Evolutionary conservation across 2,888 invertebrate species (phyloP), one percentile per base, ranked within the genome.

Genomic region (Rhodophaea formosa): DNA sequence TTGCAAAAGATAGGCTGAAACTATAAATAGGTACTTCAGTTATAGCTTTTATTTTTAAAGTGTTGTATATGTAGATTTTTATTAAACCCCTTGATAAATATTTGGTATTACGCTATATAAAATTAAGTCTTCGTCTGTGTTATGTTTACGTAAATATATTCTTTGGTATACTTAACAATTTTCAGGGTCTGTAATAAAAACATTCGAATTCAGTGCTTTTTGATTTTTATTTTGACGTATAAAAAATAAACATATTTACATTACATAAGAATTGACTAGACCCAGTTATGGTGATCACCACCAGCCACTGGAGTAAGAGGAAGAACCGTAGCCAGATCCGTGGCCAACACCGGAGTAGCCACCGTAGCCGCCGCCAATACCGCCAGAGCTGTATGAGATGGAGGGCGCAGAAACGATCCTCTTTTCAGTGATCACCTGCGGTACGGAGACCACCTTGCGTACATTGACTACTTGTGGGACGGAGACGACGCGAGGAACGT

Each of bases 341-440:
- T 60, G 56, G 42, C 62, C 61, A 43, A 53, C 44, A 16, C 62
- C 58, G 56, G 62, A 62, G 58, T 62, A 56, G 39, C 60, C 46
- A 16, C 59, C 47, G 59, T 45, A 16, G 58, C 59, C 54, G 8
- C 64, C 61, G 46, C 70, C 63, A 42, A 57, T 64, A 12, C 64
- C 63, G 59, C 62, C 60, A 65, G 64, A 62, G 52, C 75, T 71
- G 67, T 69, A 64, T 63, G 66, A 12, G 12, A 46, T n/a, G 6
- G 45, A 63, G 58, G 73, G 68, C 15, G 75, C 69, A 47, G 83
- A 70, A 56, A 85, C 78, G 49, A 82, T 74, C 63, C 73, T 70
- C 69, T 84, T 85, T 57, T 83, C 81, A 56, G 82, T 73, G 65
- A 83, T 75, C 62, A 80, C 80, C 68, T 79, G 76, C n/a, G 78